Conservation (phyloP, 2,797 vertebrate genomes). For the Sebastes iracundus region DNA sequence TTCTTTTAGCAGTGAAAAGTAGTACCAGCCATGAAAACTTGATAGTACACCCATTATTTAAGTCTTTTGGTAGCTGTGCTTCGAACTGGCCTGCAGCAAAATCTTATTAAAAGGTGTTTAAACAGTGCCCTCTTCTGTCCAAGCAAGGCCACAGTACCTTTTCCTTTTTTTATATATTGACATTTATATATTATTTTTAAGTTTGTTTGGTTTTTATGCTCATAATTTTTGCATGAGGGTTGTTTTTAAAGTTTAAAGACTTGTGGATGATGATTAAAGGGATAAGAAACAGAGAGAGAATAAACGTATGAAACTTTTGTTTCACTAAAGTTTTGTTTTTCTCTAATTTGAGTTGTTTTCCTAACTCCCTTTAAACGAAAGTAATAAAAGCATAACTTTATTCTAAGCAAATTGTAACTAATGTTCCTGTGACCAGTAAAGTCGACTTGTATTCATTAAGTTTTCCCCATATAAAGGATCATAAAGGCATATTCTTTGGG, state of each 20-base stretch:
- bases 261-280: neutral
- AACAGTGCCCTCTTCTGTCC: slow-evolving; percentile 51
- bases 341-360: neutral
- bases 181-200: neutral
- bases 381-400: neutral
- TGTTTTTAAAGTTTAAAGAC: neutral
- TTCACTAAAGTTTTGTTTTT: neutral
- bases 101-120: neutral
- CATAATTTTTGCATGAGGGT: neutral
- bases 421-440: neutral
- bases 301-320: too few relatives aligned
- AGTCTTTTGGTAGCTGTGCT: neutral
- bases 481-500: neutral
- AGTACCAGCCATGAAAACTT: neutral
- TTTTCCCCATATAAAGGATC: neutral
- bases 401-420: neutral
- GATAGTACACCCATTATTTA: neutral
- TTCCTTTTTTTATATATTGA: neutral
- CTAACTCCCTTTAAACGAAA: neutral
- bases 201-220: neutral
- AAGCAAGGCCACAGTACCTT: neutral
- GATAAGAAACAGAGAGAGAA: neutral
- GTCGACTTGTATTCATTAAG: neutral
- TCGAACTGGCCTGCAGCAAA: neutral
- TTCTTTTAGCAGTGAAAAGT: neutral